These are phyloP conservation scores for Pyrrhosoma nymphula DNA, from an alignment of 2,888 invertebrate species.

Conservation along the genomic window DNA sequence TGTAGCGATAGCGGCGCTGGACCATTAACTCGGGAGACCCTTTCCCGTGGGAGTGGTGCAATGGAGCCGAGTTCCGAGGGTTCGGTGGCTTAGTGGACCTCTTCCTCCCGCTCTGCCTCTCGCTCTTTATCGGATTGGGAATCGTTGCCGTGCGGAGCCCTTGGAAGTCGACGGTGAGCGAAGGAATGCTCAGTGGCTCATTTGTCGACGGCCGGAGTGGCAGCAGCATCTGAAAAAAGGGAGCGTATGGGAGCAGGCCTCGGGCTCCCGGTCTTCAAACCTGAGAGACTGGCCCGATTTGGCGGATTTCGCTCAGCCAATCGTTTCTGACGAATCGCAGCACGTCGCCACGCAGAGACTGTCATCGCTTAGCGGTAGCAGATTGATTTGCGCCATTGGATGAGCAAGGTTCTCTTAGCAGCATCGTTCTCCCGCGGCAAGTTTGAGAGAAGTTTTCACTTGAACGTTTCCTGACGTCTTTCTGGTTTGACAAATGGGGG, in stretches of 20 bases:
- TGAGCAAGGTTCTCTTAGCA: no score
- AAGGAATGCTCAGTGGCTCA: background rate
- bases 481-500: no score
- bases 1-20: constrained; percentile 31
- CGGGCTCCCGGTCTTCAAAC: background rate
- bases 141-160: background rate
- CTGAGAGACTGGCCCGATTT: background rate
- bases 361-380: no score
- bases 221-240: background rate
- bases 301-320: background rate
- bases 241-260: background rate
- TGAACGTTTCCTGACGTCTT: no score
- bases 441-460: no score
- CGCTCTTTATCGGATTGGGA: background rate
- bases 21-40: background rate
- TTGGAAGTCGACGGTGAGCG: constrained; percentile 14
- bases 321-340: background rate
- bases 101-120: background rate
- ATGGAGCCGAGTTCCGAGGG: background rate
- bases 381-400: no score
- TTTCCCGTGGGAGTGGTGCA: background rate
- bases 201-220: background rate
- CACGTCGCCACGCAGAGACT: background rate
- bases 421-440: no score
- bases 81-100: background rate